Evolutionary conservation across 2,797 vertebrate genomes (phyloP), one percentile per base, ranked within the genome.

Genomic region (Acipenser ruthenus): DNA sequence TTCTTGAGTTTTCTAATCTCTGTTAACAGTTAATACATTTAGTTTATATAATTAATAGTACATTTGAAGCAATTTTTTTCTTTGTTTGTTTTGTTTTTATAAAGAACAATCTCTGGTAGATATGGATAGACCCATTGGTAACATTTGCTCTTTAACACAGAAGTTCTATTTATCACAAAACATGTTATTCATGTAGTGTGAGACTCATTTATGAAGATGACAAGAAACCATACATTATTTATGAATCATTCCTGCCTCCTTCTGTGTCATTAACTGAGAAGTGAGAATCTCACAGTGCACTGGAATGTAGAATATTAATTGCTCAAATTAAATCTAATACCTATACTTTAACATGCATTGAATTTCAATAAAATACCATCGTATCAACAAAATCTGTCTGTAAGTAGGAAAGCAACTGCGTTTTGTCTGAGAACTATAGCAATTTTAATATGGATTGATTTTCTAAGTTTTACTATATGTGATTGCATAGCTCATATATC

Each of bases 191-290:
- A 12, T 50, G 58, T 53, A 51, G 13, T 58, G 60, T 62, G 13
- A 60, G 62, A 65, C 13, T 69, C 60, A 62, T 65, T 62, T 62
- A 69, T 66, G 60, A 10, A 52, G 68, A 50, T 65, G 55, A 58
- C 55, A 58, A 60, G 48, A 52, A 50, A 56, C 51, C 63, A 62
- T 66, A 10, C 37, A 69, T 69, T 66, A 69, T 58, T 58, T 58
- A n/a, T 58, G 55, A 58, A 58, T 13, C 12, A 58, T 58, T 58
- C 13, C 2, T 58, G 10, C 12, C 55, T n/a, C 55, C 10, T 58
- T 10, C 55, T 58, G 55, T 58, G 55, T 58, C 55, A 58, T 58
- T 58, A 58, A 6, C 13, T 58, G 55, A 58, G 23, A 37, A 58
- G 55, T 58, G 55, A 12, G 2, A n/a, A 58, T 58, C 9, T 6